Evolutionary conservation across 2,113 vertebrate genomes (phyloP).

Genomic region (Podocnemis expansa): DNA sequence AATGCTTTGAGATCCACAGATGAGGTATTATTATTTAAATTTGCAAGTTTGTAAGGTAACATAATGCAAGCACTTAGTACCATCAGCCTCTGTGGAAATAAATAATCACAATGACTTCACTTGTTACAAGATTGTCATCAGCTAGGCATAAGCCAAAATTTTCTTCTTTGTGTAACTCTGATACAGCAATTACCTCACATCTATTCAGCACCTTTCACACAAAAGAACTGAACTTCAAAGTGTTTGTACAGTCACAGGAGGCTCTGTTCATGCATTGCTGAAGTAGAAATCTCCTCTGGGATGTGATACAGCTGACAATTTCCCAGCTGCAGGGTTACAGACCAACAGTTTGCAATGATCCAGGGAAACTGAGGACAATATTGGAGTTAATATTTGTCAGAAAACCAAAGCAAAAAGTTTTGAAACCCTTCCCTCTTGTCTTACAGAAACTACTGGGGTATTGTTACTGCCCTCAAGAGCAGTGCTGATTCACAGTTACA

Average conservation of each 20-base stretch:
- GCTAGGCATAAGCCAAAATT: neutral
- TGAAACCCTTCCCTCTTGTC: neutral
- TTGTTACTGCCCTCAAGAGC: neutral
- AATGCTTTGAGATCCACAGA: neutral
- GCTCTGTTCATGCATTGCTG: neutral
- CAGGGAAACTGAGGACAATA: neutral
- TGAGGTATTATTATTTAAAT: neutral
- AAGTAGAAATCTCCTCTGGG: neutral
- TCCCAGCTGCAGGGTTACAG: neutral
- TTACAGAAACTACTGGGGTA: neutral
- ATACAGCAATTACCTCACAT: neutral
- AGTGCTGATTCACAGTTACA: neutral
- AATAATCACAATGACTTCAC: neutral
- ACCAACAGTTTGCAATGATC: neutral
- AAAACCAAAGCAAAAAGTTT: neutral
- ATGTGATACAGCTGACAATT: neutral
- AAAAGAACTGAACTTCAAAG: neutral
- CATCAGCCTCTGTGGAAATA: neutral
- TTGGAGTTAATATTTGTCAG: neutral
- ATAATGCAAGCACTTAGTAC: neutral
- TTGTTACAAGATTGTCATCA: neutral
- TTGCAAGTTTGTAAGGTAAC: neutral
- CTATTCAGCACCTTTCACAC: neutral
- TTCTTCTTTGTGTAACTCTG: neutral
- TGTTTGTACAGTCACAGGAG: neutral